phyloP scores from a whole-genome alignment of 2,113 vertebrate species.

The Pteruthius melanotis region DNA sequence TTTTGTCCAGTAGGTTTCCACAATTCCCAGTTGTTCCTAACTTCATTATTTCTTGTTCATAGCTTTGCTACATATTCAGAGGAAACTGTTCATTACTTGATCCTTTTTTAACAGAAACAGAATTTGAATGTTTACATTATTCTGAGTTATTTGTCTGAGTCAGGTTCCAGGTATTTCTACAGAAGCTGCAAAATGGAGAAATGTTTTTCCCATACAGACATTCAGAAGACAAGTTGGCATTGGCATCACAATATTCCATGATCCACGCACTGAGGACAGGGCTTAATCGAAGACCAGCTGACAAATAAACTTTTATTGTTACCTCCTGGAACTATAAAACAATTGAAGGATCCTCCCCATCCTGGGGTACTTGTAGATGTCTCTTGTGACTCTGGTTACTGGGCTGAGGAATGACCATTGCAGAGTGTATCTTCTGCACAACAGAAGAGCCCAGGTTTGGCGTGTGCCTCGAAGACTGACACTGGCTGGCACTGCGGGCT shows the following conservation, averaged over 20 bases:
- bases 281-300: background rate
- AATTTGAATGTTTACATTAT: background rate
- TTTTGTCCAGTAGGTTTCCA: background rate
- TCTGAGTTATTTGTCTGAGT: background rate
- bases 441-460: background rate
- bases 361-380: no score
- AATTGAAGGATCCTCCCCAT: background rate
- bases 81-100: background rate
- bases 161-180: background rate
- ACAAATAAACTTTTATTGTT: background rate
- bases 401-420: background rate
- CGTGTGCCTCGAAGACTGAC: no score
- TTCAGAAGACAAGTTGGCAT: background rate
- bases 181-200: background rate
- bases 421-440: accelerated
- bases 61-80: background rate
- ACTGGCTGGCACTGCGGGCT: no score
- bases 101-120: background rate
- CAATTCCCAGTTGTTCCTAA: background rate
- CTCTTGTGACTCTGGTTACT: background rate
- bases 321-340: background rate
- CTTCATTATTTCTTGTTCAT: background rate
- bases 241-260: background rate
- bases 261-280: background rate
- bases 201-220: background rate